Evolutionary conservation across 2,888 invertebrate species (phyloP).

Genomic region (Corythucha ciliata): DNA sequence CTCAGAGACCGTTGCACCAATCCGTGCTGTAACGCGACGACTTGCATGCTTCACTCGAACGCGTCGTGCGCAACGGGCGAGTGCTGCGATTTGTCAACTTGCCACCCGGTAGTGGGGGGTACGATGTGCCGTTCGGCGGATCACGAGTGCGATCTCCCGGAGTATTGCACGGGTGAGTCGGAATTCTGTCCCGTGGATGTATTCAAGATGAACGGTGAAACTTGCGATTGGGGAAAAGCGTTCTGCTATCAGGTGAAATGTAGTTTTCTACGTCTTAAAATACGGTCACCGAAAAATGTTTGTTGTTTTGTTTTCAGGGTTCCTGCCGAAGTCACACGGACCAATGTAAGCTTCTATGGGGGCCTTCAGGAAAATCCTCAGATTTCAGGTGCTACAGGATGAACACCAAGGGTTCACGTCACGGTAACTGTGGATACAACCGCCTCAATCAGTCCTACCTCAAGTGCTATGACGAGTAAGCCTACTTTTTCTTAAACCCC

Average conservation of each 20-base stretch:
- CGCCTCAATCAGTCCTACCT: conserved; percentile 60
- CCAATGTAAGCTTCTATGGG: conserved; percentile 91
- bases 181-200: conserved; percentile 90
- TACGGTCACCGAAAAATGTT: background rate
- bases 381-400: conserved; percentile 72
- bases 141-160: conserved; percentile 90
- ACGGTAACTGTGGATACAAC: conserved; percentile 92
- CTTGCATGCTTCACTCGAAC: conserved; percentile 76
- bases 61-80: conserved; percentile 94
- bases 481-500: no score
- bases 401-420: conserved; percentile 67
- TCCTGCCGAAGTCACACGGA: conserved; percentile 78
- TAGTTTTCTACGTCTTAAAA: background rate
- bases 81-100: conserved; percentile 79
- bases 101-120: conserved; percentile 65
- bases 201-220: conserved; percentile 77
- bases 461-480: conserved; percentile 60
- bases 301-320: conserved; percentile 48
- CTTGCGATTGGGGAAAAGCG: conserved; percentile 61
- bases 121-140: conserved; percentile 68
- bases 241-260: conserved; percentile 29
- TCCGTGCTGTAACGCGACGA: conserved; percentile 72
- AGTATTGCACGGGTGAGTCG: conserved; percentile 87
- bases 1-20: conserved; percentile 66
- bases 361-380: conserved; percentile 75